phyloP scores from a whole-genome alignment of 2,888 invertebrate genomes.

The Melikaiella ostensackeni region DNA sequence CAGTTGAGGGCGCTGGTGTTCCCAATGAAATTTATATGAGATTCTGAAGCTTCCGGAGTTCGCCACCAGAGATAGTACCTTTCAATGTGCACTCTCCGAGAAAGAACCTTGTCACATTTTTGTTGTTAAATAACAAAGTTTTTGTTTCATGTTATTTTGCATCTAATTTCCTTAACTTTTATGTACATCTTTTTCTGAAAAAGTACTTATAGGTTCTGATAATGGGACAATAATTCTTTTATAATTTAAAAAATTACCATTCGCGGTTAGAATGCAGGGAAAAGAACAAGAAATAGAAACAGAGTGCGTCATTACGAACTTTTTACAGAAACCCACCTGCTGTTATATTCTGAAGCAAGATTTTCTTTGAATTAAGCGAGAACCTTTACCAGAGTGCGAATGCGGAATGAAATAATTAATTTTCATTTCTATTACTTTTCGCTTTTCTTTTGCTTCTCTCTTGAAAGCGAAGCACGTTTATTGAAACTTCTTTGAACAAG shows the following conservation, averaged over 20 bases:
- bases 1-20: too few species aligned
- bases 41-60: too few species aligned
- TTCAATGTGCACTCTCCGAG: too few species aligned
- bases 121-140: too few species aligned
- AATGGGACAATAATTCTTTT: constrained; percentile 14
- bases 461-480: background rate
- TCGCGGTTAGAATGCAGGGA: background rate
- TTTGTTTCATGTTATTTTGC: constrained; percentile 37
- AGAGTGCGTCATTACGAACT: constrained; percentile 1
- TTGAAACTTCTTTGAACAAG: constrained; percentile 21
- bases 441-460: background rate
- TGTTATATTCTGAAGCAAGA: constrained; percentile 4
- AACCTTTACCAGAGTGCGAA: constrained; percentile 22
- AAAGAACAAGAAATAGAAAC: background rate
- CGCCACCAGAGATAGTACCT: too few species aligned
- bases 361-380: constrained; percentile 34
- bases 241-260: constrained; percentile 20
- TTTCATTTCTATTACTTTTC: constrained; percentile 28
- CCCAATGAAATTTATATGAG: too few species aligned
- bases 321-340: background rate
- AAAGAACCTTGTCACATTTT: too few species aligned
- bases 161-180: constrained; percentile 29
- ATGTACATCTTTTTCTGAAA: background rate
- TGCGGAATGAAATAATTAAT: constrained; percentile 22
- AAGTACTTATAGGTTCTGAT: background rate